Evolutionary conservation across 2,113 vertebrate species (phyloP).

Genomic region (Chionis minor): DNA sequence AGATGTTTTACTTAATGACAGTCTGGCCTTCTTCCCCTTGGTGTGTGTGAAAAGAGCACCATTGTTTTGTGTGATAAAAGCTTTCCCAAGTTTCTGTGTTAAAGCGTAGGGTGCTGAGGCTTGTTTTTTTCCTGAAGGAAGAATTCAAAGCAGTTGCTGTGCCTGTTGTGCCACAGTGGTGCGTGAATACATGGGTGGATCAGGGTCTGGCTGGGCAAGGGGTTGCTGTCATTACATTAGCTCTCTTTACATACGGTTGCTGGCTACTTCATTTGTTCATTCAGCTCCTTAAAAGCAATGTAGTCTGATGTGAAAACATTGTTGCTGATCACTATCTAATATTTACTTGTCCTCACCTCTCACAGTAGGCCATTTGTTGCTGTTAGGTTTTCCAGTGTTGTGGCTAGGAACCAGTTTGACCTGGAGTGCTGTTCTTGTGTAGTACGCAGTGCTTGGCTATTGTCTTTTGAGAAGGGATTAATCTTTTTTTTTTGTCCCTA

Average conservation of each 20-base stretch:
- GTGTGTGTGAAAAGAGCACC: not conserved
- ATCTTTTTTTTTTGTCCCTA: not conserved
- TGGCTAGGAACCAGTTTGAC: not conserved
- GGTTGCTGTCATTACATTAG: not conserved
- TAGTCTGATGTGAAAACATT: not conserved
- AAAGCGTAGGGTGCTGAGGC: not conserved
- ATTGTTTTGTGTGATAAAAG: not conserved
- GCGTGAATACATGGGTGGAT: not conserved
- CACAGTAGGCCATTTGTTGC: not conserved
- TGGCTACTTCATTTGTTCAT: not conserved
- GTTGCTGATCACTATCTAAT: not conserved
- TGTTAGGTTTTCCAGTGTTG: not conserved
- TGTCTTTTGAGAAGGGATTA: not conserved
- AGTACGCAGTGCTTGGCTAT: not conserved
- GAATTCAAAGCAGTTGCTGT: not conserved
- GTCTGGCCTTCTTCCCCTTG: not conserved
- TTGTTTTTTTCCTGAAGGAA: not conserved
- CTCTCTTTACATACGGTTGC: not conserved
- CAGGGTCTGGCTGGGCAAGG: not conserved
- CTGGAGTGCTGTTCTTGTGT: not conserved
- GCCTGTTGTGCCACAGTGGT: not conserved
- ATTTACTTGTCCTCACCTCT: not conserved
- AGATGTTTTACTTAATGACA: not conserved
- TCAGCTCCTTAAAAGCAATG: not conserved
- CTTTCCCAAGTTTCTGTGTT: not conserved